These are phyloP conservation scores for Alcedo quadribrachys DNA, from an alignment of 2,797 vertebrate species.

Conservation along the genomic window DNA sequence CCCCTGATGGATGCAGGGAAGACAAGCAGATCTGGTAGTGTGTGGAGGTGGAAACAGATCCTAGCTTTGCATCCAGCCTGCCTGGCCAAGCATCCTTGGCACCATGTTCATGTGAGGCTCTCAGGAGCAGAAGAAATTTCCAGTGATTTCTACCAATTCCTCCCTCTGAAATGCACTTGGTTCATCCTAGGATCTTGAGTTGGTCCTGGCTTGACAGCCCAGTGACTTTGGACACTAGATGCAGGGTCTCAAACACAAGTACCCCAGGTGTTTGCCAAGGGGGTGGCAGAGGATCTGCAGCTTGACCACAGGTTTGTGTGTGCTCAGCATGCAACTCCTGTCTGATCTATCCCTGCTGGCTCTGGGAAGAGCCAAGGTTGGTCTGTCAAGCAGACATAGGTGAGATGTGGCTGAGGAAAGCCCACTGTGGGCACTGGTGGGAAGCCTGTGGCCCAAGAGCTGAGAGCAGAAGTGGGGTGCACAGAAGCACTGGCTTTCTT, in stretches of 20 bases:
- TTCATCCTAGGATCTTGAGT: background rate
- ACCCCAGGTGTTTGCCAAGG: background rate
- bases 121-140: background rate
- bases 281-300: background rate
- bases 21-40: background rate
- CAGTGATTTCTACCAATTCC: background rate
- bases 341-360: background rate
- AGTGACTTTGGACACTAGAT: background rate
- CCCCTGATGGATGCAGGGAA: background rate
- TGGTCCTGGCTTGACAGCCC: background rate
- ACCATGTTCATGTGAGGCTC: background rate
- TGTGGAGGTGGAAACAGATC: background rate
- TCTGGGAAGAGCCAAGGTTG: background rate
- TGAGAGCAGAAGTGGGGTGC: background rate
- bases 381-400: background rate
- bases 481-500: background rate
- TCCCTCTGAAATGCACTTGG: background rate
- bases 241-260: background rate
- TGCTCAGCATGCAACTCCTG: background rate
- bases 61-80: background rate
- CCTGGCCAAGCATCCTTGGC: background rate
- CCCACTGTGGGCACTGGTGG: background rate
- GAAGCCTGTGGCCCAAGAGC: background rate
- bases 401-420: background rate
- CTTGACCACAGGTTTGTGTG: background rate